A percentile compares a stretch with the other conserved stretches of the same genome.
These are phyloP conservation scores for Platerodrilus igneus DNA, from an alignment of 2,888 invertebrate species.

Conservation along the genomic window DNA sequence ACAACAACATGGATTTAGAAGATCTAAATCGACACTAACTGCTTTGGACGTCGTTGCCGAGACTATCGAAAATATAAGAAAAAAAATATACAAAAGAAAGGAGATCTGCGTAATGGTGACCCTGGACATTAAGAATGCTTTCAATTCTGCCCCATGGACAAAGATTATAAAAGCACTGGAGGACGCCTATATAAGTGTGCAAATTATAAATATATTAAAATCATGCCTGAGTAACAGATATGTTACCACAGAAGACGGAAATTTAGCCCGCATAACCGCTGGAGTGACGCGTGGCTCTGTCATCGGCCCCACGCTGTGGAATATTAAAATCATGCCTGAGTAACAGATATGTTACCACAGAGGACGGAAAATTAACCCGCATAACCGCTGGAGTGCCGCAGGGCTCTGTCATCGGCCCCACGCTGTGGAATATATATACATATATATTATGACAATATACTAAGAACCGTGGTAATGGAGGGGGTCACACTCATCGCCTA, in stretches of 20 bases:
- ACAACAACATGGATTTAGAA: too few relatives aligned
- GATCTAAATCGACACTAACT: too few relatives aligned
- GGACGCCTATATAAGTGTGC: neutral
- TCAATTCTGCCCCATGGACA: constrained; percentile 13
- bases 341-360: neutral
- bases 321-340: too few relatives aligned
- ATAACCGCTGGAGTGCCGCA: constrained; percentile 4
- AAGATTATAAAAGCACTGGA: neutral
- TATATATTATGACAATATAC: neutral
- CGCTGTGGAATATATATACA: constrained; percentile 11
- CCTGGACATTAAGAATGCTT: constrained; percentile 13
- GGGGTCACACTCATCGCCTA: constrained; percentile 12
- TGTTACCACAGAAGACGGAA: too few relatives aligned
- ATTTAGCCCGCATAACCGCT: too few relatives aligned
- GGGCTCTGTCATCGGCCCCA: constrained; percentile 10
- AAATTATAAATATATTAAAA: neutral
- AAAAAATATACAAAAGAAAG: too few relatives aligned
- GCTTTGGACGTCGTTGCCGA: too few relatives aligned
- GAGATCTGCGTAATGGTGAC: too few relatives aligned
- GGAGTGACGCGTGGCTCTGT: too few relatives aligned
- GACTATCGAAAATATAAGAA: too few relatives aligned
- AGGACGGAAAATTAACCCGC: neutral
- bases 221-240: too few relatives aligned
- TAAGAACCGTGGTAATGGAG: constrained; percentile 8
- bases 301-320: too few relatives aligned